Evolutionary conservation across 1,140 invertebrate genomes (phyloP), one percentile per base, ranked within the genome.

Genomic region (Cyclargus thomasi): DNA sequence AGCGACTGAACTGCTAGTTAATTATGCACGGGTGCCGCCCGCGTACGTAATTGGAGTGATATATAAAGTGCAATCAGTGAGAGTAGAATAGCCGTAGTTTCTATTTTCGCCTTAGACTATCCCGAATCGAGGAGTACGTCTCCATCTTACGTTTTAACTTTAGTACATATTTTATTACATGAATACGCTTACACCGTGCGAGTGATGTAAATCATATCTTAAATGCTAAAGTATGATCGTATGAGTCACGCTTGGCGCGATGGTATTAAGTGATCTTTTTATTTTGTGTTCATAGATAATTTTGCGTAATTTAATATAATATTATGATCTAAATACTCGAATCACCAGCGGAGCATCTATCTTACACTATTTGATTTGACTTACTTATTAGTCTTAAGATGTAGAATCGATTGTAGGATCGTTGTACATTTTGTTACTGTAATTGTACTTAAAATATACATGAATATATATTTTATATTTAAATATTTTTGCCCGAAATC

Each of bases 131-230:
- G 18, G 18, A 20, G 55, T 59, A 0, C 7, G 53, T 17, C 53
- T 55, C 53, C 18, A 21, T 20, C 55, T 18, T 59, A 20, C 18
- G 3, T 59, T 59, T 11, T 11, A 21, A 59, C 18, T 59, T 20
- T 29, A 29, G 29, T 21, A 21, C 18, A 59, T 59, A 21, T 18
- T 21, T 21, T 59, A 59, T 59, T 20, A n/a, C 18, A 21, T 59
- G 20, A 59, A 11, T 59, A 59, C 55, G 55, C 55, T 59, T 59
- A 59, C 18, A 59, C 55, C 55, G 8, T 59, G 73, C 78, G 76
- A 84, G 85, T 88, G 85, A 88, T 86, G 76, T 57, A 69, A 84
- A 82, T 80, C 84, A 88, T 88, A 88, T 88, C 84, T 78, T 81
- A 81, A 70, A 69, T 11, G 7, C 1, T 55, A 69, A 55, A 75